Percentiles rank a stretch among this genome's conserved stretches.
These are phyloP conservation scores for Neodiprion lecontei DNA, from an alignment of 1,140 invertebrate genomes.

Conservation along the genomic window DNA sequence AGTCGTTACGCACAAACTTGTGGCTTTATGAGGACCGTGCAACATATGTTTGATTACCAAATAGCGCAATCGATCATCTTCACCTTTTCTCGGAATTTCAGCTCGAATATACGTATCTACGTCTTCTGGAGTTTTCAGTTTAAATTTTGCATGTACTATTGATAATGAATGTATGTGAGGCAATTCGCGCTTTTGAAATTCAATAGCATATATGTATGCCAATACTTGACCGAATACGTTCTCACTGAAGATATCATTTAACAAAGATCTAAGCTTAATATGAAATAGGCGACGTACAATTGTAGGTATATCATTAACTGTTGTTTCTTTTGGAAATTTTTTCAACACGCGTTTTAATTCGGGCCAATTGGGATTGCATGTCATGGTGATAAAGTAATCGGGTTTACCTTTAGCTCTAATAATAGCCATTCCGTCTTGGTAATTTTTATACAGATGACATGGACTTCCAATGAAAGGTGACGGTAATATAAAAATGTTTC, in stretches of 20 bases:
- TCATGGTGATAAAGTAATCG: slow-evolving; percentile 43
- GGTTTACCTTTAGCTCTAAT: too few species aligned
- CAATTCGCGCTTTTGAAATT: slow-evolving; percentile 62
- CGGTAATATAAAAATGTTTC: too few species aligned
- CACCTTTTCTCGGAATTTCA: slow-evolving; percentile 53
- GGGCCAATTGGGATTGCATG: slow-evolving; percentile 55
- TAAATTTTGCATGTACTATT: slow-evolving; percentile 38
- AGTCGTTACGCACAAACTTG: slow-evolving; percentile 32
- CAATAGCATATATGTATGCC: slow-evolving; percentile 53
- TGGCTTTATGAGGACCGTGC: slow-evolving; percentile 34
- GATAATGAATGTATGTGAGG: slow-evolving; percentile 60
- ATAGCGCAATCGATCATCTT: slow-evolving; percentile 33
- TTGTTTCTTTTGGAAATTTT: too few species aligned
- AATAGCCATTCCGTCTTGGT: too few species aligned
- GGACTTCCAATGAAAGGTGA: too few species aligned
- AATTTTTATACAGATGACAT: too few species aligned
- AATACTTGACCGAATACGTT: slow-evolving; percentile 38
- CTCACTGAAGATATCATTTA: too few species aligned
- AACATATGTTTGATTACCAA: slow-evolving; percentile 41
- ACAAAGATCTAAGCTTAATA: too few species aligned
- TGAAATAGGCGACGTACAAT: too few species aligned
- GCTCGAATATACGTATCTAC: slow-evolving; percentile 53
- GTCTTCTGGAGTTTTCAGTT: slow-evolving; percentile 35
- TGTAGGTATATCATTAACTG: too few species aligned
- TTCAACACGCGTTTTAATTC: slow-evolving; percentile 24